These are phyloP conservation scores for Eufriesea mexicana DNA, from an alignment of 1,140 invertebrate genomes.

Conservation along the genomic window DNA sequence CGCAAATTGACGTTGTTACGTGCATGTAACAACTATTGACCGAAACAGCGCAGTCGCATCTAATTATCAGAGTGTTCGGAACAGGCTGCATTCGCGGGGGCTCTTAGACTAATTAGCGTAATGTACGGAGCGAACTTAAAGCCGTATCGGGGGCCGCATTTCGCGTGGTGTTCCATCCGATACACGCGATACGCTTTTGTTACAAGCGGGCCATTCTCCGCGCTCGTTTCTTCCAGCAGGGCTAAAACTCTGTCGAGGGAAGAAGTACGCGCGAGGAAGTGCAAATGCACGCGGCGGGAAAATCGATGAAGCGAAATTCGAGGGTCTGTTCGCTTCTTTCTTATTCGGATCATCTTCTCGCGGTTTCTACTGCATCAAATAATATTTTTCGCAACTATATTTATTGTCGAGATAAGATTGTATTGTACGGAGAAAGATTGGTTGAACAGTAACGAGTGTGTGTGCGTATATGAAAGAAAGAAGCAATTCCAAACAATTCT, in stretches of 20 bases:
- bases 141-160: neutral
- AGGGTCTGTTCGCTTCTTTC: neutral
- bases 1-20: constrained; percentile 36
- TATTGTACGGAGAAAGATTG: too few species aligned
- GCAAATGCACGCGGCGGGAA: neutral
- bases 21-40: constrained; percentile 27
- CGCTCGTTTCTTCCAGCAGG: neutral
- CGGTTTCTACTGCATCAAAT: too few species aligned
- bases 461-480: too few species aligned
- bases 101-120: constrained; percentile 39
- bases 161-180: neutral
- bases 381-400: too few species aligned
- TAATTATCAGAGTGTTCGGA: constrained; percentile 42
- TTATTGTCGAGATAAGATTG: too few species aligned
- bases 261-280: neutral
- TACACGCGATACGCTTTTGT: constrained; percentile 3
- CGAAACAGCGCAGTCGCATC: constrained; percentile 11
- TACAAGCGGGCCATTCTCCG: neutral
- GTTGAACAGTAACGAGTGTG: too few species aligned
- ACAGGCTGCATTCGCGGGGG: neutral
- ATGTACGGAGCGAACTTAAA: constrained; percentile 17
- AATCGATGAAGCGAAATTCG: neutral
- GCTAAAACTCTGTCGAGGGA: neutral
- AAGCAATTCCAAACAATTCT: too few species aligned
- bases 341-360: neutral